These are phyloP conservation scores for Haplochromis burtoni DNA, from an alignment of 2,113 vertebrate species.

Conservation along the genomic window DNA sequence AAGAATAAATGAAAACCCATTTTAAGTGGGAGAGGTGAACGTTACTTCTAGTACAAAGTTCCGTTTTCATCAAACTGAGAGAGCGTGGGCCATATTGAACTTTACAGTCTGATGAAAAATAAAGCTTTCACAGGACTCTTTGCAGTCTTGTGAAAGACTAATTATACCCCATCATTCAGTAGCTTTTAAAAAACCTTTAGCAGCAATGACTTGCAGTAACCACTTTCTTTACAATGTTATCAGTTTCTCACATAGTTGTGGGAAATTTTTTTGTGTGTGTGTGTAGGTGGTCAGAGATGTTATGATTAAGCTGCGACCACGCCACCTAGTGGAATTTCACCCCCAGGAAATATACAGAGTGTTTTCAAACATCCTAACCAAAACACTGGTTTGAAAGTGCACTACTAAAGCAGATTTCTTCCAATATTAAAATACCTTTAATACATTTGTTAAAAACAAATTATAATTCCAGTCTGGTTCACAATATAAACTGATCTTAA, in stretches of 20 bases:
- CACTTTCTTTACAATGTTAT: background rate
- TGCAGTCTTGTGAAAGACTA: background rate
- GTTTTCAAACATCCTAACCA: background rate
- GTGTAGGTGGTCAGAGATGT: fast-evolving
- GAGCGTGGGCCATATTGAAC: background rate
- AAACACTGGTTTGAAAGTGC: background rate
- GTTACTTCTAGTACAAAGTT: background rate
- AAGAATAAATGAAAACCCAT: background rate
- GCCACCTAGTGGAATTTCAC: background rate
- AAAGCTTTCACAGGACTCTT: background rate
- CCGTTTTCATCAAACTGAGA: background rate
- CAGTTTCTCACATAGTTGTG: background rate
- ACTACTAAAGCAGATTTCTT: background rate
- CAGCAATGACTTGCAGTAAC: background rate
- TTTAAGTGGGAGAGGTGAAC: background rate
- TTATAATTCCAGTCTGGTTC: too few relatives aligned
- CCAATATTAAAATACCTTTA: background rate
- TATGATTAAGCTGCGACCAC: background rate
- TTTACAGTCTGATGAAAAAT: background rate
- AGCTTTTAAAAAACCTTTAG: background rate
- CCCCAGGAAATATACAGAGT: fast-evolving
- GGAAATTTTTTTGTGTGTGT: background rate
- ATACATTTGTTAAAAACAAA: too few relatives aligned
- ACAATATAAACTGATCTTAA: fast-evolving
- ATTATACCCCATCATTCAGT: background rate